phyloP scores from a whole-genome alignment of 2,797 vertebrate genomes.

The Alfaro cultratus region DNA sequence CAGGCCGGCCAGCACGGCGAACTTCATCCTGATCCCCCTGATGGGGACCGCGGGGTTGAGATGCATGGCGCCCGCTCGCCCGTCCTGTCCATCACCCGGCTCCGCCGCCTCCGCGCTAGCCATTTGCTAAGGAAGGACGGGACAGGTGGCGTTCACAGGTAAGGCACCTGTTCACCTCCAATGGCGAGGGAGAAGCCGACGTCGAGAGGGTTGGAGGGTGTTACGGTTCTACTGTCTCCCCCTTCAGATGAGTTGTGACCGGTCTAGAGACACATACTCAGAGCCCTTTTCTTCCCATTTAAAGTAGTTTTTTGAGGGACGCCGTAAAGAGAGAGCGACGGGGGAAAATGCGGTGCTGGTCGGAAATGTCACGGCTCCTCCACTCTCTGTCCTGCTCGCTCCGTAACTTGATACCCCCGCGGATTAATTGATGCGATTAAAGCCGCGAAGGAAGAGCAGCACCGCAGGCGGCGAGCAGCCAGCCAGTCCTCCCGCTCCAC shows the following conservation, averaged over 20 bases:
- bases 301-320: constrained; percentile 29
- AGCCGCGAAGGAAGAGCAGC: constrained; percentile 20
- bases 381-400: constrained; percentile 40
- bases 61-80: constrained; percentile 67
- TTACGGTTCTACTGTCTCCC: constrained; percentile 44
- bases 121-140: constrained; percentile 79
- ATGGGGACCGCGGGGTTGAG: constrained; percentile 89
- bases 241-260: constrained; percentile 53
- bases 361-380: constrained; percentile 60
- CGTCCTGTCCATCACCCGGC: constrained; percentile 68
- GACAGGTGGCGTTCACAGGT: constrained; percentile 76
- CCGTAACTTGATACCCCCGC: constrained; percentile 77
- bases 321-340: constrained; percentile 31
- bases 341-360: constrained; percentile 16
- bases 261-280: constrained; percentile 41
- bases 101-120: constrained; percentile 83
- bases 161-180: constrained; percentile 82
- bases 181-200: constrained; percentile 38
- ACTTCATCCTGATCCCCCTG: constrained; percentile 96
- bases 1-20: constrained; percentile 91
- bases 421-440: constrained; percentile 51
- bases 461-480: constrained; percentile 32
- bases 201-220: constrained; percentile 30
- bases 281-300: constrained; percentile 65
- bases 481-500: constrained; percentile 11